Evolutionary conservation across 2,113 vertebrate species (phyloP).

Genomic region (Amphilophus citrinellus): DNA sequence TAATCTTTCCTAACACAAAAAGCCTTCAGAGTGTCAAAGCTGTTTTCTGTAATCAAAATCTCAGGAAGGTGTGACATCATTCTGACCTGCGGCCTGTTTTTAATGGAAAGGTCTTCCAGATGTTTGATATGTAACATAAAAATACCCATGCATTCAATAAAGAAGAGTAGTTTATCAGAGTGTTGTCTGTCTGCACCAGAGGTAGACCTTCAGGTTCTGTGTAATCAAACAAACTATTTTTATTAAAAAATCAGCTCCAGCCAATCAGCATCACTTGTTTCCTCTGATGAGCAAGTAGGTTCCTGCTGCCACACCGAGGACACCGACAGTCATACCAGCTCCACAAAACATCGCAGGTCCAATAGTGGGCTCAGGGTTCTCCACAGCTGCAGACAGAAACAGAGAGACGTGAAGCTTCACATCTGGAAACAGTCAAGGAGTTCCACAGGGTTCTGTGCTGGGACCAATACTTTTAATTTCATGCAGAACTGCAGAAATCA

Average conservation of each 20-base stretch:
- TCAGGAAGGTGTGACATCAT: too few species aligned
- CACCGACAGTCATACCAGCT: slow-evolving; percentile 5
- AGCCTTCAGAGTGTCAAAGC: too few species aligned
- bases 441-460: fast-evolving
- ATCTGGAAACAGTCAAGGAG: fast-evolving
- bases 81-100: too few species aligned
- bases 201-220: fast-evolving
- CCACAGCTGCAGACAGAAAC: slow-evolving; percentile 16
- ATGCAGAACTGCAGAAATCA: fast-evolving
- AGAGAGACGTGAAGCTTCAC: fast-evolving
- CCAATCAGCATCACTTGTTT: not conserved
- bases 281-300: slow-evolving; percentile 25
- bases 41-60: too few species aligned
- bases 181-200: not conserved
- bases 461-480: fast-evolving
- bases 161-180: too few species aligned
- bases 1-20: too few species aligned
- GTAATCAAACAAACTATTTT: not conserved
- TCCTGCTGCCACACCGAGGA: slow-evolving; percentile 15
- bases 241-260: fast-evolving
- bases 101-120: too few species aligned
- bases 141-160: too few species aligned
- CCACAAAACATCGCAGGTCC: slow-evolving; percentile 19
- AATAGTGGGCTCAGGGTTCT: not conserved
- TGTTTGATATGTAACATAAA: too few species aligned